Base-by-base conservation (phyloP, 2,113 vertebrate species). In the Silurus glanis region DNA sequence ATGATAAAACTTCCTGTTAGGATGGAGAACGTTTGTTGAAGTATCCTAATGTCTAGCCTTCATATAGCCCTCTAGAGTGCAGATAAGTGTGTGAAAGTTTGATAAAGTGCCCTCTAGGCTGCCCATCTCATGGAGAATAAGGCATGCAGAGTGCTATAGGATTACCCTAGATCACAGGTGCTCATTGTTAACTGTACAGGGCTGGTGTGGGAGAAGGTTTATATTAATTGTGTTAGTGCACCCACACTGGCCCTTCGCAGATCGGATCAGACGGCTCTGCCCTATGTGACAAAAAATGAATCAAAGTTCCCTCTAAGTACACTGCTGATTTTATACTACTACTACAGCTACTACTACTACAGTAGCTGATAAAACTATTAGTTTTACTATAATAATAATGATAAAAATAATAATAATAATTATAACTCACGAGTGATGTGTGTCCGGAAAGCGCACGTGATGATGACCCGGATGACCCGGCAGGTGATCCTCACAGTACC, bases 341-440 rank as follows among this genome's bases (percentile, higher is more conserved):
- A 37, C 13, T 28, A 69, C 1, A 17, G 19, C 6, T 45, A 71
- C 0, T 45, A 45, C 6, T 71, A 45, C 2, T 71, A 45, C 37
- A 37, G 37, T 37, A 37, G 37, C 37, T 37, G 37, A 2, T 37
- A 37, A 37, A 37, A 37, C 37, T 37, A 37, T 37, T 37, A 37
- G 37, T 37, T 37, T 37, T 37, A 2, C 9, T 9, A 19, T 9
- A 53, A 5, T 5, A 12, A 51, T 49, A 9, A 53, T 53, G 3
- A 13, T n/a, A n/a, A 25, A 28, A 9, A 78, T 16, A 25, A 78
- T 56, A 28, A 56, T 6, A 28, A 25, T 3, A 25, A 14, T 6
- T 25, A 16, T 0, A 47, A 83, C 82, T 83, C 67, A 83, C 82
- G 80, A 16, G 78, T 74, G 45, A 74, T 51, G 37, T 47, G 69